Evolutionary conservation across 2,797 vertebrate genomes (phyloP).

Genomic region (Phrynocephalus vlangalii): DNA sequence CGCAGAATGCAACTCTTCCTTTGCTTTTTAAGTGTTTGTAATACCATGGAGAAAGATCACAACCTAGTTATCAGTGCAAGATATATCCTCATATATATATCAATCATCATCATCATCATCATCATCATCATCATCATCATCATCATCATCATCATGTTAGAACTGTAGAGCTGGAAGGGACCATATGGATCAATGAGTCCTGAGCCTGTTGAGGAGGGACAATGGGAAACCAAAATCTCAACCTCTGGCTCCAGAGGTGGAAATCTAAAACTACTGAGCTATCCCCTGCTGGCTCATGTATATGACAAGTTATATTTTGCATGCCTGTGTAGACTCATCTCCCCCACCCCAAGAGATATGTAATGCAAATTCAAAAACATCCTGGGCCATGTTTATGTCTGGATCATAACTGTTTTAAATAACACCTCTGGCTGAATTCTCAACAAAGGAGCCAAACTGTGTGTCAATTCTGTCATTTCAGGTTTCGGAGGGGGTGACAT

Average conservation of each 20-base stretch:
- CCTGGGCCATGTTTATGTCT: not conserved
- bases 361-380: not conserved
- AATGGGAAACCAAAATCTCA: no score
- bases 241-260: no score
- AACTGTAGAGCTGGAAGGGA: no score
- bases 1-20: conserved; percentile 29
- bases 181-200: no score
- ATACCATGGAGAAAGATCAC: not conserved
- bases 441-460: no score
- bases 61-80: conserved; percentile 1
- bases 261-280: no score
- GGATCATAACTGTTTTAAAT: not conserved
- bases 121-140: no score
- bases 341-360: not conserved
- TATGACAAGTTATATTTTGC: not conserved
- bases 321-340: not conserved
- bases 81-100: not conserved
- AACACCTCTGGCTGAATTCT: not conserved
- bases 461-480: no score
- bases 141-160: no score
- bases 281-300: not conserved
- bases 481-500: no score
- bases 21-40: conserved; percentile 8
- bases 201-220: no score
- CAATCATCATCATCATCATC: no score